Percentiles rank a stretch among this genome's conserved stretches.
Evolutionary conservation across 2,797 vertebrate species (phyloP).

Genomic region (Mormyrus hasselquistii): DNA sequence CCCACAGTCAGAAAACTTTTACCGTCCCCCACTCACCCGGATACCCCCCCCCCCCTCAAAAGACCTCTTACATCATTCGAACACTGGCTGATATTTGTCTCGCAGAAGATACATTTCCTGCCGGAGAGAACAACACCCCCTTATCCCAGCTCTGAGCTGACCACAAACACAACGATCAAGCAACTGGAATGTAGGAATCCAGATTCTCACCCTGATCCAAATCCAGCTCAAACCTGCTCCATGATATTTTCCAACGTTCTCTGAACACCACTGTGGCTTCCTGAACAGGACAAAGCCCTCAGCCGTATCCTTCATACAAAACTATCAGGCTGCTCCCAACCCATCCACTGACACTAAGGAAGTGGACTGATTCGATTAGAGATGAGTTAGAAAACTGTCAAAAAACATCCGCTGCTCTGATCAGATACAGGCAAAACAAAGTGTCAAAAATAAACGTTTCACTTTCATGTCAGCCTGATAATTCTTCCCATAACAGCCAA

Average conservation of each 20-base stretch:
- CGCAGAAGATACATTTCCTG: not conserved
- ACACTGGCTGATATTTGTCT: not conserved
- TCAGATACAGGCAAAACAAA: not conserved
- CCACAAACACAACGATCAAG: not conserved
- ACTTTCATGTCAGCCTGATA: constrained; percentile 52
- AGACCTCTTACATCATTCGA: not conserved
- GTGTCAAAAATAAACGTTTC: constrained; percentile 40
- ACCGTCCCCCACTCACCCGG: no score
- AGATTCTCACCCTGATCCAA: not conserved
- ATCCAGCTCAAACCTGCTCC: not conserved
- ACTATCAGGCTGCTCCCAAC: not conserved
- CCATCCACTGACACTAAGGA: not conserved
- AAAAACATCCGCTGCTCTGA: not conserved
- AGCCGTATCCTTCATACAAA: not conserved
- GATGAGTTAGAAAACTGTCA: not conserved
- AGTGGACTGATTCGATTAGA: not conserved
- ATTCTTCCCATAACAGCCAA: constrained; percentile 52
- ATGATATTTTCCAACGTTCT: not conserved
- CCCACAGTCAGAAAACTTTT: not conserved
- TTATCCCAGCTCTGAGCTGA: not conserved
- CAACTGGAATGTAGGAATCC: not conserved
- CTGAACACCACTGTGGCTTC: not conserved
- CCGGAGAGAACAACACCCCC: not conserved
- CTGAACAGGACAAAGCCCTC: not conserved
- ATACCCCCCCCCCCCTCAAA: not conserved